Evolutionary conservation across 2,797 vertebrate genomes (phyloP).

Genomic region (Muscicapa comitata): DNA sequence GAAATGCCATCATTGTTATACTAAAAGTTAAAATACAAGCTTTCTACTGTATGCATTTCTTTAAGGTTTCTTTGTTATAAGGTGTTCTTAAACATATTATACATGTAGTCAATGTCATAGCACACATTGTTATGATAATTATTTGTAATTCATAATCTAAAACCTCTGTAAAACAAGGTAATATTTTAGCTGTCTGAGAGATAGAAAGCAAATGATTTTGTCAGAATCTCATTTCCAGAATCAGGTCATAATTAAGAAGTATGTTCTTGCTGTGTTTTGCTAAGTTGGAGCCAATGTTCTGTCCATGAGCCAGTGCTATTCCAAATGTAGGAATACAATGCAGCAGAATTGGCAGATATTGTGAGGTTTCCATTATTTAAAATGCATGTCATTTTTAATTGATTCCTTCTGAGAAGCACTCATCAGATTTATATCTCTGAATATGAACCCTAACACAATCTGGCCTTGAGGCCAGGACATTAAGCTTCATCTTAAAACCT

Average conservation of each 20-base stretch:
- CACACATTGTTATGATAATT: conserved; percentile 18
- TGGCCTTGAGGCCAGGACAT: neutral
- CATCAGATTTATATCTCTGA: neutral
- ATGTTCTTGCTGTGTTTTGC: neutral
- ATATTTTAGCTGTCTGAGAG: neutral
- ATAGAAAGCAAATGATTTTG: neutral
- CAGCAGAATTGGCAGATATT: neutral
- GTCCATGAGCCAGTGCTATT: neutral
- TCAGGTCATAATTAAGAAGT: neutral
- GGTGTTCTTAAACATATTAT: conserved; percentile 2
- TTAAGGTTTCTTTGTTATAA: conserved; percentile 34
- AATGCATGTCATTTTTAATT: neutral
- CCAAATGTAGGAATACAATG: neutral
- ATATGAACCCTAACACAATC: neutral
- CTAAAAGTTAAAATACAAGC: conserved; percentile 8
- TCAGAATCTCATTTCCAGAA: neutral
- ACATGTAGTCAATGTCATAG: conserved; percentile 6
- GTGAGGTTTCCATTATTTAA: neutral
- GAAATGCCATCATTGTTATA: conserved; percentile 43
- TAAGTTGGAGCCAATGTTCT: neutral
- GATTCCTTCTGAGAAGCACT: neutral
- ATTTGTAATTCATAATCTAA: conserved; percentile 28
- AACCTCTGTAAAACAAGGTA: neutral
- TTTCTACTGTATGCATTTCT: neutral
- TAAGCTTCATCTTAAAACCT: neutral